These are phyloP conservation scores for Pseudomyrmex pallidus DNA, from an alignment of 1,140 invertebrate species.

Conservation along the genomic window DNA sequence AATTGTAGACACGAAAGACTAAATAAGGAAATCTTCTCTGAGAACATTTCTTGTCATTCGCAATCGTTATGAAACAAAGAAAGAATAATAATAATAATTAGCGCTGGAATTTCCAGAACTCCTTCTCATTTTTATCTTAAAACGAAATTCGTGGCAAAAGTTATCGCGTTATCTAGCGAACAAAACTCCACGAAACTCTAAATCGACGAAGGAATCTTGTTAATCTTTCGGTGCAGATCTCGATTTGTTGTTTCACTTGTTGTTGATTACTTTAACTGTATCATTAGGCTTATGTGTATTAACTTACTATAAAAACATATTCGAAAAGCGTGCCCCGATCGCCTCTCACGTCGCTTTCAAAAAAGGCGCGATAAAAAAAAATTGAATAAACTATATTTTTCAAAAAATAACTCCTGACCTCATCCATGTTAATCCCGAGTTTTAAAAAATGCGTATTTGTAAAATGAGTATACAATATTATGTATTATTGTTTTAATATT, in stretches of 20 bases:
- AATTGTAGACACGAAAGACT: constrained; percentile 3
- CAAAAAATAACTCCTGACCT: constrained; percentile 60
- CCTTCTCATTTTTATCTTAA: not conserved
- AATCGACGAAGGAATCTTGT: not conserved
- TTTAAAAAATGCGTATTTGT: not conserved
- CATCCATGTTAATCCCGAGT: not conserved
- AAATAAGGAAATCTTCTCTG: not conserved
- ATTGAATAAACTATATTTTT: constrained; percentile 77
- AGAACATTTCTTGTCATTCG: not conserved
- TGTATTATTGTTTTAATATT: constrained; percentile 9
- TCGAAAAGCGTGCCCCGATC: constrained; percentile 26
- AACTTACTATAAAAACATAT: not conserved
- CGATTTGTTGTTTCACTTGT: constrained; percentile 78
- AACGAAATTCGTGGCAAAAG: constrained; percentile 24
- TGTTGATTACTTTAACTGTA: constrained; percentile 80
- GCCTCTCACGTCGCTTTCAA: constrained; percentile 12
- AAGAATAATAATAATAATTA: not conserved
- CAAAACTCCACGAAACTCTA: not conserved
- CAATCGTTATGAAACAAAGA: constrained; percentile 6
- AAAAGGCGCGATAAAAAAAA: constrained; percentile 41
- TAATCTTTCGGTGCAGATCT: constrained; percentile 62
- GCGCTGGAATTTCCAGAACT: not conserved
- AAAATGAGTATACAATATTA: not conserved
- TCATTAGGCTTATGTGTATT: constrained; percentile 34
- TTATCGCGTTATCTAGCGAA: constrained; percentile 22